Evolutionary conservation across 2,113 vertebrate genomes (phyloP).

Genomic region (Verasper variegatus): DNA sequence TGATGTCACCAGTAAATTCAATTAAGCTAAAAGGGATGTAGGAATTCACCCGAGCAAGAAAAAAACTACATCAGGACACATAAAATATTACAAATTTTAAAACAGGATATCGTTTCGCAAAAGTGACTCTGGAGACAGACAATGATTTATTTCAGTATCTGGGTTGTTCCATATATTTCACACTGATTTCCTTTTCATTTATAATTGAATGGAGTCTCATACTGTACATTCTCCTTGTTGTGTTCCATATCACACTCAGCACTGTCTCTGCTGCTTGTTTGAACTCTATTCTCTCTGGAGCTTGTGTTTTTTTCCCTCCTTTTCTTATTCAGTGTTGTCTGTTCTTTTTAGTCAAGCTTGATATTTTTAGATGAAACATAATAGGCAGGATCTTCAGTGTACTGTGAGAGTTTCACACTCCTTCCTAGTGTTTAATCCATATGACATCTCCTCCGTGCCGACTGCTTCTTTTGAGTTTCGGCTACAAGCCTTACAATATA

Average conservation of each 20-base stretch:
- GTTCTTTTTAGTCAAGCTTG: slow-evolving; percentile 86
- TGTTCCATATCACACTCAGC: slow-evolving; percentile 66
- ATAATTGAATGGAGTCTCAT: slow-evolving; percentile 68
- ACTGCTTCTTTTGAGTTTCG: slow-evolving; percentile 70
- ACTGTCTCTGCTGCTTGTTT: slow-evolving; percentile 69
- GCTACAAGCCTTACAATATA: slow-evolving; percentile 72
- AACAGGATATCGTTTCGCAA: slow-evolving; percentile 30
- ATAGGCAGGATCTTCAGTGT: slow-evolving; percentile 75
- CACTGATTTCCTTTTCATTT: slow-evolving; percentile 68
- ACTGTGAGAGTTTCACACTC: slow-evolving; percentile 74
- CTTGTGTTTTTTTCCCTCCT: slow-evolving; percentile 45
- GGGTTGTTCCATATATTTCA: slow-evolving; percentile 63
- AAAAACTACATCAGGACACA: slow-evolving; percentile 4
- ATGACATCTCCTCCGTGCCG: slow-evolving; percentile 76
- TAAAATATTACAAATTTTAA: slow-evolving; percentile 9
- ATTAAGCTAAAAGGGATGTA: slow-evolving; percentile 28
- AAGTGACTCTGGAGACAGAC: slow-evolving; percentile 37
- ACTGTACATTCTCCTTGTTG: slow-evolving; percentile 68
- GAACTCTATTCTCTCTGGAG: slow-evolving; percentile 70
- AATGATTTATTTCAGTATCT: slow-evolving; percentile 52
- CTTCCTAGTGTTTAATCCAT: slow-evolving; percentile 77
- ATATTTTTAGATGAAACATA: slow-evolving; percentile 84
- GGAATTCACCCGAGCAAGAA: slow-evolving; percentile 18
- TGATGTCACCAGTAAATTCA: slow-evolving; percentile 49
- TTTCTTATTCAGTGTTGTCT: slow-evolving; percentile 64